These are phyloP conservation scores for Sturmia bella DNA, from an alignment of 2,888 invertebrate species.

Conservation along the genomic window DNA sequence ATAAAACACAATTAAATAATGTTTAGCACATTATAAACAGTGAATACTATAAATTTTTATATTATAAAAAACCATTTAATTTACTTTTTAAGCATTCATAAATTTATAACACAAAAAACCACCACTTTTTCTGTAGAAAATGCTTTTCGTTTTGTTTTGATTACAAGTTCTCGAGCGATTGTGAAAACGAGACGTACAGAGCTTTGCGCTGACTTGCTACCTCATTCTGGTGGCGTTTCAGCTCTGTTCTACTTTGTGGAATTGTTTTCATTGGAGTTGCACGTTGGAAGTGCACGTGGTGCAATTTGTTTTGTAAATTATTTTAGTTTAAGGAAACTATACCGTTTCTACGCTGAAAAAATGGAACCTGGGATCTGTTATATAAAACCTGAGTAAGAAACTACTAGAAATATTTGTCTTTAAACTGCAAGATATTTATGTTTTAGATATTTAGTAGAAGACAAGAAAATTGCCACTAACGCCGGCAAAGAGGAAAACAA, in stretches of 20 bases:
- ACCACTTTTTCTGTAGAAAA: too few relatives aligned
- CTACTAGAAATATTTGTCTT: background rate
- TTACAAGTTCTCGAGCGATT: too few relatives aligned
- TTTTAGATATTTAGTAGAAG: constrained; percentile 72
- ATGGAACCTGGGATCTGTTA: constrained; percentile 81
- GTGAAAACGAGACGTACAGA: too few relatives aligned
- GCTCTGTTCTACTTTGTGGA: background rate
- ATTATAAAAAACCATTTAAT: too few relatives aligned
- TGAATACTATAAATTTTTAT: too few relatives aligned
- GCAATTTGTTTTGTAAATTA: background rate
- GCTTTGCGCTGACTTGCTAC: background rate
- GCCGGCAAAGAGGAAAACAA: constrained; percentile 66
- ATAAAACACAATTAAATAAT: too few relatives aligned
- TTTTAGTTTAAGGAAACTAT: background rate
- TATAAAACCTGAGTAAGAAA: constrained; percentile 78
- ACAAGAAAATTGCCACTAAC: constrained; percentile 64
- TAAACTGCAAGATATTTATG: background rate
- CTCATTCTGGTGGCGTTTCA: too few relatives aligned
- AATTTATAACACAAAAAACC: too few relatives aligned
- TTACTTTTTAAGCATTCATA: too few relatives aligned
- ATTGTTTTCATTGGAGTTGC: too few relatives aligned
- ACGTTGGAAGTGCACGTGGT: constrained; percentile 65
- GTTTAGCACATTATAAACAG: too few relatives aligned
- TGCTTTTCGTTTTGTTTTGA: too few relatives aligned
- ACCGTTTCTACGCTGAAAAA: constrained; percentile 30